Percentiles rank a stretch among this genome's conserved stretches.
Conservation (phyloP, 2,797 vertebrate genomes). For the Sciaenops ocellatus region DNA sequence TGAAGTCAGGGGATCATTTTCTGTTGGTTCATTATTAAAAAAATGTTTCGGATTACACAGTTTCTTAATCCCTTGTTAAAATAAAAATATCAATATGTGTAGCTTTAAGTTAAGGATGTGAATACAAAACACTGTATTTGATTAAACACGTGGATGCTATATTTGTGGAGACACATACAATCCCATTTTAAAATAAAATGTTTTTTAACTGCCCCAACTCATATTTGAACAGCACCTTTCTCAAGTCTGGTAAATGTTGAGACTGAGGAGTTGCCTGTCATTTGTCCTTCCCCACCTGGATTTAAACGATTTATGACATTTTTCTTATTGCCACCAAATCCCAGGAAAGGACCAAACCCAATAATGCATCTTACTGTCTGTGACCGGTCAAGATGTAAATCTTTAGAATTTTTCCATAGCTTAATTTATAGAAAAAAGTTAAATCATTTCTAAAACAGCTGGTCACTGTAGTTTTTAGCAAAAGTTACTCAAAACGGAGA, state of each 20-base stretch:
- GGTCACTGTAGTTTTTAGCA: too few relatives aligned
- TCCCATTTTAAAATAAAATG: background rate
- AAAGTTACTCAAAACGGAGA: too few relatives aligned
- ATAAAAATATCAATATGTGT: background rate
- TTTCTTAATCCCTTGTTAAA: background rate
- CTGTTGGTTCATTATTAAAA: too few relatives aligned
- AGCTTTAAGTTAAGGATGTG: background rate
- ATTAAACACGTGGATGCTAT: background rate
- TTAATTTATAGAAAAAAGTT: too few relatives aligned
- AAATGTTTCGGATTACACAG: background rate
- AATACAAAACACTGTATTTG: background rate
- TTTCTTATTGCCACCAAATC: background rate
- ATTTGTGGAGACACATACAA: background rate
- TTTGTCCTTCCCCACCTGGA: background rate
- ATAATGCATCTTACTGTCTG: background rate
- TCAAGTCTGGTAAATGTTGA: background rate
- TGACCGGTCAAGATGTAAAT: background rate
- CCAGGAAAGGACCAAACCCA: background rate
- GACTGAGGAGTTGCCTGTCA: background rate
- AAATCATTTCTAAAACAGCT: too few relatives aligned
- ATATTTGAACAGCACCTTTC: background rate
- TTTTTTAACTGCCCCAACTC: background rate
- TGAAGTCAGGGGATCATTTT: too few relatives aligned
- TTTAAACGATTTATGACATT: background rate
- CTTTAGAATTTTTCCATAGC: too few relatives aligned